A percentile compares a stretch with the other conserved stretches of the same genome.
Conservation (phyloP, 1,140 invertebrate genomes). For the Zelostemma sp. region DNA sequence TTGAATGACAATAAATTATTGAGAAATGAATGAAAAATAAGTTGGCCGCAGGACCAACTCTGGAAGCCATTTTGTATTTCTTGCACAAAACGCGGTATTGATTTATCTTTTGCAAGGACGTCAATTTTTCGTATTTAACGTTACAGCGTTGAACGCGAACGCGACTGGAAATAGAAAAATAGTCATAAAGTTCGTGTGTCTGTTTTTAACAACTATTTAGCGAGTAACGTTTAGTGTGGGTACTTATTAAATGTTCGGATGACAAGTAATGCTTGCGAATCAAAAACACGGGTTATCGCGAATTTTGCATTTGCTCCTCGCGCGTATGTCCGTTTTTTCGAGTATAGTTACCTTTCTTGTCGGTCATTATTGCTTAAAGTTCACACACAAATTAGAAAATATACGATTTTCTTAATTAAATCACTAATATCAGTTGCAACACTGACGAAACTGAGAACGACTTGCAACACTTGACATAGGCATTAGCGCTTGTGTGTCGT, state of each 20-base stretch:
- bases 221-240: conserved; percentile 9
- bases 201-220: not conserved
- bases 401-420: conserved; percentile 56
- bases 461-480: conserved; percentile 59
- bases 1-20: not conserved
- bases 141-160: conserved; percentile 29
- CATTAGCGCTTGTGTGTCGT: conserved; percentile 63
- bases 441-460: conserved; percentile 58
- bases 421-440: conserved; percentile 56
- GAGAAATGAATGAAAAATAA: conserved; percentile 17
- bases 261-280: conserved; percentile 57
- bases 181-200: not conserved
- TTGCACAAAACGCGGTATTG: conserved; percentile 66
- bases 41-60: conserved; percentile 30
- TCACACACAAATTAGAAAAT: conserved; percentile 61
- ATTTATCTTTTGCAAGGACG: conserved; percentile 65
- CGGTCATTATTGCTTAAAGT: conserved; percentile 68
- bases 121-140: conserved; percentile 42
- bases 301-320: conserved; percentile 47
- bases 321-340: conserved; percentile 39
- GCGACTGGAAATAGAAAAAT: conserved; percentile 6
- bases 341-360: conserved; percentile 71
- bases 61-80: conserved; percentile 70
- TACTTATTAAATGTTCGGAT: conserved; percentile 41
- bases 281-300: conserved; percentile 54